A percentile compares a stretch with the other conserved stretches of the same genome.
phyloP scores from a whole-genome alignment of 92 coral and sea anemone genomes.

The Parazoanthus atlanticus region DNA sequence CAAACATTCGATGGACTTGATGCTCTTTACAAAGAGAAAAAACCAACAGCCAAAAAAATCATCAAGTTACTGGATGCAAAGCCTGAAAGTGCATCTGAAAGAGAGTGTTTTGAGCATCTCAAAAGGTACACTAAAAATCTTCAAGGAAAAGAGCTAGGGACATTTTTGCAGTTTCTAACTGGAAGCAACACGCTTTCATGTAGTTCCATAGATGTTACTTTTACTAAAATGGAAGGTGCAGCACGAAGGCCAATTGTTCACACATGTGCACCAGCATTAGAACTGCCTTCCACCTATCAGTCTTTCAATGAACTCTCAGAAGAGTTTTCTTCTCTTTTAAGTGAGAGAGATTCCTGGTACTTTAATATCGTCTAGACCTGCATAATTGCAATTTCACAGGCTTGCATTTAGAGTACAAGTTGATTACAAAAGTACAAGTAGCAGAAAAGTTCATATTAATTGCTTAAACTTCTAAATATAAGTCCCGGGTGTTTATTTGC shows the following conservation, averaged over 20 bases:
- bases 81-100: slow-evolving; percentile 23
- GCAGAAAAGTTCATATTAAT: slow-evolving; percentile 7
- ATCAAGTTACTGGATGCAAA: slow-evolving; percentile 28
- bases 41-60: slow-evolving; percentile 49
- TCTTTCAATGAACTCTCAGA: slow-evolving; percentile 20
- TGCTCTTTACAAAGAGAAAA: slow-evolving; percentile 27
- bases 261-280: slow-evolving; percentile 44
- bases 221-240: slow-evolving; percentile 43
- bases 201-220: slow-evolving; percentile 41
- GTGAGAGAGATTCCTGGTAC: slow-evolving; percentile 4
- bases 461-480: slow-evolving; percentile 4
- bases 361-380: neutral
- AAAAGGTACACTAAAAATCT: slow-evolving; percentile 25
- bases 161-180: slow-evolving; percentile 38
- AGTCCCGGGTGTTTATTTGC: slow-evolving; percentile 20
- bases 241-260: slow-evolving; percentile 52
- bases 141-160: slow-evolving; percentile 33
- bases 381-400: slow-evolving; percentile 24
- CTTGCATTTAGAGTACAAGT: slow-evolving; percentile 18
- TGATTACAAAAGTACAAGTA: neutral
- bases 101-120: slow-evolving; percentile 29
- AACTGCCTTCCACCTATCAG: slow-evolving; percentile 19
- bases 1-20: slow-evolving; percentile 40
- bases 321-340: slow-evolving; percentile 1
- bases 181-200: slow-evolving; percentile 50